These are phyloP conservation scores for Aplocera efformata DNA, from an alignment of 2,888 invertebrate genomes.

Conservation along the genomic window DNA sequence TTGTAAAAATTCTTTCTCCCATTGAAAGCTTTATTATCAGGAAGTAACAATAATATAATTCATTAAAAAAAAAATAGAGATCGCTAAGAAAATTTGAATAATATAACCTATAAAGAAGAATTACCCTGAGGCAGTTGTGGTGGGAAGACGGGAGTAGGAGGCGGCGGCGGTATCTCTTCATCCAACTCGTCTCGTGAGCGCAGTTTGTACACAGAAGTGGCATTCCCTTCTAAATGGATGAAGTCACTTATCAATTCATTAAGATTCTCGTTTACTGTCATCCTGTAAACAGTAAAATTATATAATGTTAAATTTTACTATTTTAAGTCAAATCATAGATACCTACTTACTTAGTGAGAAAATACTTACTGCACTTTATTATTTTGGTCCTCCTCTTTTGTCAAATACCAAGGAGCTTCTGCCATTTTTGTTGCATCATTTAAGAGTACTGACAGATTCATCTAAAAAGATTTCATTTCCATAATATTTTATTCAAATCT, in stretches of 20 bases:
- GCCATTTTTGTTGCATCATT: slow-evolving; percentile 53
- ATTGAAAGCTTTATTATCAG: no score
- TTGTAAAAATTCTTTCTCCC: no score
- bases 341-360: background rate
- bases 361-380: slow-evolving; percentile 55
- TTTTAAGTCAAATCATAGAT: no score
- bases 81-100: no score
- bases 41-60: no score
- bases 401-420: slow-evolving; percentile 59
- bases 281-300: slow-evolving; percentile 43
- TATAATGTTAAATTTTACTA: no score
- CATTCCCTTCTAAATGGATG: slow-evolving; percentile 60
- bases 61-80: no score
- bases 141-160: slow-evolving; percentile 52
- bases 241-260: slow-evolving; percentile 57
- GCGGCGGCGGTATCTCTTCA: slow-evolving; percentile 63
- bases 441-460: slow-evolving; percentile 51
- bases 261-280: slow-evolving; percentile 61
- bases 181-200: slow-evolving; percentile 50
- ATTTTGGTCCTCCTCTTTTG: slow-evolving; percentile 41
- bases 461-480: slow-evolving; percentile 35
- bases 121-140: slow-evolving; percentile 64
- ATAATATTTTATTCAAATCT: background rate
- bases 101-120: background rate
- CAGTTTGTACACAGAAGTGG: slow-evolving; percentile 51